Conservation (phyloP, 2,113 vertebrate species). For the Phocoena phocoena region DNA sequence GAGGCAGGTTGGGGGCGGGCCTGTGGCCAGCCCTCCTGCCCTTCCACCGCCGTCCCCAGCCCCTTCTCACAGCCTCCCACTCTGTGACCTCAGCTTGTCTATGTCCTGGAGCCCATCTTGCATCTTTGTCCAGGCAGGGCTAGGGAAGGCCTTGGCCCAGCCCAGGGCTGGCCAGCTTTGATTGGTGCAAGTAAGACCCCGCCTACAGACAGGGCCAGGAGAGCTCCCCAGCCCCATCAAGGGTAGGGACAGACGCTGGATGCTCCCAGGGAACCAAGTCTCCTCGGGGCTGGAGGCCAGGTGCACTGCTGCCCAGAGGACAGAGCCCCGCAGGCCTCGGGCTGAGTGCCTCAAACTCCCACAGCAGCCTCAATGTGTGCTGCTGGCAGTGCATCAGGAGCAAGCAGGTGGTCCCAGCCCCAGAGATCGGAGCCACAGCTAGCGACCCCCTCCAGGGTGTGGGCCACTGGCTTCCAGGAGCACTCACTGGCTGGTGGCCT, state of each 20-base stretch:
- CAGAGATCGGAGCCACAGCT: neutral
- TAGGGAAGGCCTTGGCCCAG: neutral
- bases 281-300: neutral
- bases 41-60: rapidly evolving
- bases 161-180: neutral
- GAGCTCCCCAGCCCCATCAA: neutral
- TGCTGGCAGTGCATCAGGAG: constrained; percentile 23
- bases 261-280: neutral
- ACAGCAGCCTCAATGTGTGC: rapidly evolving
- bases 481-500: neutral
- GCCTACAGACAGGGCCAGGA: neutral
- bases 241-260: too few species aligned
- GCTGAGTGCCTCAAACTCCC: neutral
- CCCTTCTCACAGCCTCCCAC: too few species aligned
- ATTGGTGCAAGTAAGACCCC: neutral
- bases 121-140: neutral
- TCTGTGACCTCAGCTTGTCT: neutral
- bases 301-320: neutral
- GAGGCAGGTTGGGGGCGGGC: neutral
- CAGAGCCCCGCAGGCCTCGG: rapidly evolving
- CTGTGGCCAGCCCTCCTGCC: neutral
- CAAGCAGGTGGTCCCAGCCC: constrained; percentile 47
- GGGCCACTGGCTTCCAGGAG: neutral
- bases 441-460: neutral
- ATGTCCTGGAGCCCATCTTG: neutral